A percentile compares a stretch with the other conserved stretches of the same genome.
phyloP scores from a whole-genome alignment of 2,797 vertebrate genomes.

The Sebastes matsubarae region DNA sequence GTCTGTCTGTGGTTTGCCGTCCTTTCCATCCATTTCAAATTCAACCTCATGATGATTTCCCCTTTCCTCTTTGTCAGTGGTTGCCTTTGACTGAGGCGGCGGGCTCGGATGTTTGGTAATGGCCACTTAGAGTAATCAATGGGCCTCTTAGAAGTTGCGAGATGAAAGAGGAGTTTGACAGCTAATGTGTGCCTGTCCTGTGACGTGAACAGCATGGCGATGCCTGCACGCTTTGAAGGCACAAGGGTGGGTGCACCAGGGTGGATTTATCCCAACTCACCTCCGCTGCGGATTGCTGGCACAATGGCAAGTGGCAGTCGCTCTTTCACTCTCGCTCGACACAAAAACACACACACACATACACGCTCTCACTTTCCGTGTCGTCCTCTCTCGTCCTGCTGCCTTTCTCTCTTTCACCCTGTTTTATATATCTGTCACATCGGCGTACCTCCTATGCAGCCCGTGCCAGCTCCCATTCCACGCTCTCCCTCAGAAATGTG shows the following conservation, averaged over 20 bases:
- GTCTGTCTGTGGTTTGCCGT: constrained; percentile 40
- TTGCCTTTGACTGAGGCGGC: constrained; percentile 73
- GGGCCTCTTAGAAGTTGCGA: constrained; percentile 83
- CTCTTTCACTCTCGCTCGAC: constrained; percentile 50
- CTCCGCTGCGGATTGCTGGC: constrained; percentile 55
- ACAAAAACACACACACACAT: background rate
- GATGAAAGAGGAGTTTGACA: constrained; percentile 87
- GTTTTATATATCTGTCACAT: constrained; percentile 83
- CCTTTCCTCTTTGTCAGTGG: constrained; percentile 73
- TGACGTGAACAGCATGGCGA: constrained; percentile 84
- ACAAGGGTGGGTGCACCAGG: constrained; percentile 71
- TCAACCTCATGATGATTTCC: constrained; percentile 69
- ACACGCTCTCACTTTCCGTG: constrained; percentile 1
- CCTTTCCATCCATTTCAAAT: constrained; percentile 55
- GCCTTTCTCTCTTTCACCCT: constrained; percentile 61
- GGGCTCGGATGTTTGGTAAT: constrained; percentile 83
- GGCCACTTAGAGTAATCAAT: constrained; percentile 88
- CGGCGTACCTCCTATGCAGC: constrained; percentile 74
- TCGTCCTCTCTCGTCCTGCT: constrained; percentile 43
- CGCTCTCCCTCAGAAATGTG: constrained; percentile 78
- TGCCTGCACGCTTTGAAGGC: constrained; percentile 81
- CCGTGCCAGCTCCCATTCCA: constrained; percentile 80
- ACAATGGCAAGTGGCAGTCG: constrained; percentile 76
- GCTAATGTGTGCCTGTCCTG: constrained; percentile 82
- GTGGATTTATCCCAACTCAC: constrained; percentile 81